Conservation (phyloP, 2,113 vertebrate genomes). For the Castor canadensis region DNA sequence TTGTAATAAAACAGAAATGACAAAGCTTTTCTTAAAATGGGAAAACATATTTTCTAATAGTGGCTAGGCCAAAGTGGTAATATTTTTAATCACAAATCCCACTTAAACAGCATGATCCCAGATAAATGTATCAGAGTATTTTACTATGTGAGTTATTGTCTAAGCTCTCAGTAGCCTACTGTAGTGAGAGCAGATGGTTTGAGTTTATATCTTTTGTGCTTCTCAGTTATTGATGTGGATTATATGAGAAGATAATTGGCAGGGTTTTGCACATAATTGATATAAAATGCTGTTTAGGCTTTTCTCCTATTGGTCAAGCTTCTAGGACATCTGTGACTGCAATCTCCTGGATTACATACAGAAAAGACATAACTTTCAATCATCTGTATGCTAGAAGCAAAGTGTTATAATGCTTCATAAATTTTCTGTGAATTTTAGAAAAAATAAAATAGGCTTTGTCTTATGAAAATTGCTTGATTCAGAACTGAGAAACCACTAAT, state of each 20-base stretch:
- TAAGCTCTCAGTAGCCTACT: conserved; percentile 77
- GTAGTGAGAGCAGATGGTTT: conserved; percentile 84
- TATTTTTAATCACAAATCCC: conserved; percentile 80
- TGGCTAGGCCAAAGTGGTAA: conserved; percentile 63
- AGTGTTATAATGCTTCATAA: conserved; percentile 24
- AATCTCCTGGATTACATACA: conserved; percentile 39
- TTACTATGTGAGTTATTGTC: conserved; percentile 76
- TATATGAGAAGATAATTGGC: conserved; percentile 84
- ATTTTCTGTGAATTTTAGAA: conserved; percentile 35
- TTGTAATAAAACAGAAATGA: conserved; percentile 66
- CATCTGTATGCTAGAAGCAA: not conserved
- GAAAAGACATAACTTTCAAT: conserved; percentile 41
- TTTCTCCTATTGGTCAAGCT: conserved; percentile 80
- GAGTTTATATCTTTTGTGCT: conserved; percentile 85
- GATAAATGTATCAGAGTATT: conserved; percentile 77
- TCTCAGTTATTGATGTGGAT: conserved; percentile 83
- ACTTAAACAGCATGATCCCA: conserved; percentile 74
- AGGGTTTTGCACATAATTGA: conserved; percentile 85
- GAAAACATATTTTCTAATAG: conserved; percentile 73
- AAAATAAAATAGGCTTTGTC: not conserved
- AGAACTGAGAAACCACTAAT: not conserved
- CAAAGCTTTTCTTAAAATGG: conserved; percentile 71
- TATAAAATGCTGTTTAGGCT: conserved; percentile 83
- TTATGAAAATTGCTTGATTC: not conserved
- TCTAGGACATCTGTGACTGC: conserved; percentile 59